Conservation (phyloP, 1,140 invertebrate species). For the Araneus ventricosus region DNA sequence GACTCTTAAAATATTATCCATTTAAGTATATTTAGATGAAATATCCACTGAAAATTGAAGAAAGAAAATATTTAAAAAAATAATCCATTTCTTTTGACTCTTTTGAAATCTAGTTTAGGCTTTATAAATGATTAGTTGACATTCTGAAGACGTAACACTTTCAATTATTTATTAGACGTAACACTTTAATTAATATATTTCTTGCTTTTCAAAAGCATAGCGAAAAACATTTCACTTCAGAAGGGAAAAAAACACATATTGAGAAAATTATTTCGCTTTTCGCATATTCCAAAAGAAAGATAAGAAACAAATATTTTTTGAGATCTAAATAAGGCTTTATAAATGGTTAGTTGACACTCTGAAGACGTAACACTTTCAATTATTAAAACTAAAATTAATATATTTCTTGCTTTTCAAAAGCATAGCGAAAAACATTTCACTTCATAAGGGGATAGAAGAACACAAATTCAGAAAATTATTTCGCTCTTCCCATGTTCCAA, state of each 20-base stretch:
- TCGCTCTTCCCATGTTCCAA: too few relatives aligned
- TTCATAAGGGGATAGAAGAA: neutral
- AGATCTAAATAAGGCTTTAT: neutral
- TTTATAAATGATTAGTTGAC: neutral
- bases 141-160: neutral
- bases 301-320: neutral
- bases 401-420: neutral
- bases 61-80: too few relatives aligned
- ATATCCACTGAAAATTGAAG: too few relatives aligned
- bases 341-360: neutral
- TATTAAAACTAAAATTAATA: neutral
- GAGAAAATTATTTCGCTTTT: too few relatives aligned
- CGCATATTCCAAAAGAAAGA: too few relatives aligned
- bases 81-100: neutral
- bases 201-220: neutral
- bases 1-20: too few relatives aligned
- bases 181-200: neutral
- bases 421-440: neutral
- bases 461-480: neutral
- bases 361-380: neutral
- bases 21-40: too few relatives aligned
- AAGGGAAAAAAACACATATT: neutral
- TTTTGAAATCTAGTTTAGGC: neutral
- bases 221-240: neutral
- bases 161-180: neutral